Evolutionary conservation across 2,888 invertebrate species (phyloP), one percentile per base, ranked within the genome.

Genomic region (Punctoribates punctum): DNA sequence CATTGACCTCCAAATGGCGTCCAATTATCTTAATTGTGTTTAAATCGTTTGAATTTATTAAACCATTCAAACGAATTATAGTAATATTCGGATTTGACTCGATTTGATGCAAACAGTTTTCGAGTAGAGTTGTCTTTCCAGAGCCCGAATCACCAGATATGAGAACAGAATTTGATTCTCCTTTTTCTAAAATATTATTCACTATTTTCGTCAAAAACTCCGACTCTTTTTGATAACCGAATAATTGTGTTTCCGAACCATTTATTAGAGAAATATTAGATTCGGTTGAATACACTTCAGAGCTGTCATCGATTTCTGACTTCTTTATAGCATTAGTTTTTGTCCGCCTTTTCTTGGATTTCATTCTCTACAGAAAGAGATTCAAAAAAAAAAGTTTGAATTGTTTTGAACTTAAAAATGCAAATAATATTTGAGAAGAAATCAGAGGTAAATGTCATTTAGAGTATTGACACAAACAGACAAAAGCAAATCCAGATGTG

Each of bases 131-230:
- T 17, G 57, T 65, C 38, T 77, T 77, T n/a, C 77, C 77, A 23
- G 54, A 76, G 5, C 77, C 77, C n/a, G 72, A 38, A 54, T 46
- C 72, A n/a, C 77, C 77, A 72, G 29, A 73, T 42, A 77, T 67
- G 11, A 77, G 65, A 5, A 77, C 48, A 8, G 76, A 73, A 46
- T 51, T 76, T 15, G 77, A 77, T 57, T 77, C 76, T 15, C 42
- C 51, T 2, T 15, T 54, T 38, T 48, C 34, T 54, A 75, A 23
- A 17, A 29, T 48, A 72, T 75, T 75, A 27, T 62, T 34, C 1
- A 75, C 48, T 2, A 75, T 72, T 57, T 54, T 54, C 4, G 23
- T 15, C 38, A 77, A 54, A 70, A 51, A 77, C n/a, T 42, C n/a
- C 17, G 65, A 38, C 25, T 77, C 74, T 2, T 67, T 75, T 46